Conservation (phyloP, 2,113 vertebrate genomes). For the Diphyllodes magnificus region DNA sequence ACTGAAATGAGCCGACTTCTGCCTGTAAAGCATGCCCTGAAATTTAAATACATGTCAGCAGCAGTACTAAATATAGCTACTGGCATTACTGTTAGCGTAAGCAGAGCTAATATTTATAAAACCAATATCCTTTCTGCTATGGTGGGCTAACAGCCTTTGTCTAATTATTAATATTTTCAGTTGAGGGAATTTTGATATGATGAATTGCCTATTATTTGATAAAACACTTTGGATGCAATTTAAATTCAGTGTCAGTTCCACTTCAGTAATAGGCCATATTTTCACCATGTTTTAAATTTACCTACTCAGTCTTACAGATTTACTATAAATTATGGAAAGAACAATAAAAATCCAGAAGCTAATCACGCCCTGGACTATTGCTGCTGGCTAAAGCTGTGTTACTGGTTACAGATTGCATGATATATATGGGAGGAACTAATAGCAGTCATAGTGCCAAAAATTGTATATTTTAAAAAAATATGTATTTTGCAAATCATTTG, state of each 20-base stretch:
- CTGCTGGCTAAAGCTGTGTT: background rate
- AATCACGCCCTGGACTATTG: background rate
- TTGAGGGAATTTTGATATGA: background rate
- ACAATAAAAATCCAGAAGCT: background rate
- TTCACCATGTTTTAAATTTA: background rate
- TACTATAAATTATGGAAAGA: background rate
- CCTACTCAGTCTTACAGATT: background rate
- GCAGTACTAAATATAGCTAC: conserved; percentile 18
- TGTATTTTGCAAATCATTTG: fast-evolving
- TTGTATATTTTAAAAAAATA: background rate
- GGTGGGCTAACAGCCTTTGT: background rate
- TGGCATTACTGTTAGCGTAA: conserved; percentile 4
- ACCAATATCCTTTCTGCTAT: background rate
- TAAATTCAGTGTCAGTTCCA: background rate
- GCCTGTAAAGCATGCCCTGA: background rate
- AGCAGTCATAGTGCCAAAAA: background rate
- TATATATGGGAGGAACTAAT: background rate
- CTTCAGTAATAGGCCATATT: background rate
- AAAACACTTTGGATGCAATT: background rate
- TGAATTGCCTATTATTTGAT: conserved; percentile 1
- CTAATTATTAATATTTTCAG: conserved; percentile 24
- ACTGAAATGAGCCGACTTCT: background rate
- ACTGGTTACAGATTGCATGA: background rate
- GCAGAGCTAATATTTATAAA: background rate
- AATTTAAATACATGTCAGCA: conserved; percentile 32